Conservation (phyloP, 1,140 invertebrate species). For the Psilanteris sp. region DNA sequence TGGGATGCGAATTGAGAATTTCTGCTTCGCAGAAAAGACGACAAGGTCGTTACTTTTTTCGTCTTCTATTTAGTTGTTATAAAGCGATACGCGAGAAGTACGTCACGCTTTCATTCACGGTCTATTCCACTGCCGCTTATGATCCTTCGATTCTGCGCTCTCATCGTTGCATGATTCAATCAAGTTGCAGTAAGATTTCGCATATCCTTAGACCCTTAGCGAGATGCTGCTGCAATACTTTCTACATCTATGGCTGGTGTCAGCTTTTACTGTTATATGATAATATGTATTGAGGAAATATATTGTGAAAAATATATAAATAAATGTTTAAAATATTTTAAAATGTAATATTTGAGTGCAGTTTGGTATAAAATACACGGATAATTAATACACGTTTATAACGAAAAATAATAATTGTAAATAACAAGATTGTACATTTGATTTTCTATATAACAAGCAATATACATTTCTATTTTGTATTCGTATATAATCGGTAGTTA, state of each 20-base stretch:
- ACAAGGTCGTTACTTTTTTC: conserved; percentile 51
- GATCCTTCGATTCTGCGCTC: conserved; percentile 17
- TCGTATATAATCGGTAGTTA: too few species aligned
- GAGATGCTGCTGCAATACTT: neutral
- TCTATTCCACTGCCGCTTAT: conserved; percentile 18
- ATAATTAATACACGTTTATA: too few species aligned
- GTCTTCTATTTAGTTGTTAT: conserved; percentile 44
- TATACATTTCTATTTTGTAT: too few species aligned
- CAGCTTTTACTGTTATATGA: neutral
- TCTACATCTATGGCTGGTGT: neutral
- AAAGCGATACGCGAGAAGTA: conserved; percentile 36
- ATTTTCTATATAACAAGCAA: too few species aligned
- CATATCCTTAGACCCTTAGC: conserved; percentile 2
- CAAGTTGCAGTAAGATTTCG: conserved; percentile 1
- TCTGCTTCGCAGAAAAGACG: conserved; percentile 44
- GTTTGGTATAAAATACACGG: too few species aligned
- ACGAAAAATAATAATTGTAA: too few species aligned
- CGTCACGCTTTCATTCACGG: conserved; percentile 33
- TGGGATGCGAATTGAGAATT: conserved; percentile 49
- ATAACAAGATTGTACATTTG: too few species aligned
- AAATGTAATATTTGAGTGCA: too few species aligned
- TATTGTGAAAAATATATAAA: too few species aligned
- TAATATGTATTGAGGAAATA: too few species aligned
- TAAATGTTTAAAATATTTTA: too few species aligned
- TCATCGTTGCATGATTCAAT: conserved; percentile 18